phyloP scores from a whole-genome alignment of 2,888 invertebrate genomes.

The Macroteleia sp. region DNA sequence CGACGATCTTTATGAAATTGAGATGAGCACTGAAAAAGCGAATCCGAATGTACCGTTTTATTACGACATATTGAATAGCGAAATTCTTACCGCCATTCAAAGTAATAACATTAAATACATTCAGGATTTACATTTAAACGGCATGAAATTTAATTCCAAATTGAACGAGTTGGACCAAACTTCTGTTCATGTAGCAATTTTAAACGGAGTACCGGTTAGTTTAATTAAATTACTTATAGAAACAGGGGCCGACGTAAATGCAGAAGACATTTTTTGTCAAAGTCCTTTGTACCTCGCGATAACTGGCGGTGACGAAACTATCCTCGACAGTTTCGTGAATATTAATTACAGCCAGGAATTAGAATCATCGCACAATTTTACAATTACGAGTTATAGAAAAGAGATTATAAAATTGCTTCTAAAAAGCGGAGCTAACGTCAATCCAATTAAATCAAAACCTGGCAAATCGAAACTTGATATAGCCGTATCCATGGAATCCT shows the following conservation, averaged over 20 bases:
- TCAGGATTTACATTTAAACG: slow-evolving; percentile 11
- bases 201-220: slow-evolving; percentile 1
- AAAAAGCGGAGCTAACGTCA: slow-evolving; percentile 20
- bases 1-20: not conserved
- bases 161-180: slow-evolving; percentile 24
- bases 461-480: not conserved
- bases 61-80: too few species aligned
- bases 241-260: slow-evolving; percentile 13
- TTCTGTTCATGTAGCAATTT: slow-evolving; percentile 16
- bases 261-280: slow-evolving; percentile 33
- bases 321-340: slow-evolving; percentile 24
- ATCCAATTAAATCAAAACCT: slow-evolving; percentile 6
- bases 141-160: slow-evolving; percentile 8
- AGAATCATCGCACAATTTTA: not conserved
- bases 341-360: slow-evolving; percentile 11
- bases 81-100: slow-evolving; percentile 1
- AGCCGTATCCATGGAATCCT: not conserved
- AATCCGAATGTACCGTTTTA: too few species aligned
- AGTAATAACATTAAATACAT: not conserved
- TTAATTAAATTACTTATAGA: slow-evolving; percentile 14
- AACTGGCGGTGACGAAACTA: slow-evolving; percentile 18
- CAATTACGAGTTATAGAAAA: not conserved
- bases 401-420: slow-evolving; percentile 9
- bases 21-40: too few species aligned
- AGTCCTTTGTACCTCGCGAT: slow-evolving; percentile 37